Evolutionary conservation across 2,888 invertebrate genomes (phyloP).

Genomic region (Odontothrips loti): DNA sequence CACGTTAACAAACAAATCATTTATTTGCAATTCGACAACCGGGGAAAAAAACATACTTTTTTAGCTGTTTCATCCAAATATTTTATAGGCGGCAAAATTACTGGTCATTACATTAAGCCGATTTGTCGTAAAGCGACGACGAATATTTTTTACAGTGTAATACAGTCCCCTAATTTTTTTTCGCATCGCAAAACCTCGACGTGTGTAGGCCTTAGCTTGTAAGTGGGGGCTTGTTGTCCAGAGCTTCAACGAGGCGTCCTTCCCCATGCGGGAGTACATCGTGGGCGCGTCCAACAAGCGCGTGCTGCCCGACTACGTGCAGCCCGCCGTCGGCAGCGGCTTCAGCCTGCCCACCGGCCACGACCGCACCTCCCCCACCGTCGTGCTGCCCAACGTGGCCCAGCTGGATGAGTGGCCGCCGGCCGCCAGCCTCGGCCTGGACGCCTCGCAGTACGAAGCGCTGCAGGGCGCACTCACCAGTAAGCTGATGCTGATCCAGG

Average conservation of each 20-base stretch:
- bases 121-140: too few species aligned
- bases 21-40: too few species aligned
- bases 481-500: conserved; percentile 17
- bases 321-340: neutral
- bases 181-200: too few species aligned
- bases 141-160: too few species aligned
- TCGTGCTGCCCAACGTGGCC: neutral
- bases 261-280: neutral
- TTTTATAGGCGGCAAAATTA: too few species aligned
- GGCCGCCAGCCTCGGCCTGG: conserved; percentile 5
- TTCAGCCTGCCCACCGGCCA: neutral
- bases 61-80: too few species aligned
- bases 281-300: neutral
- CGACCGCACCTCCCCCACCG: neutral
- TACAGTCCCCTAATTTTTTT: too few species aligned
- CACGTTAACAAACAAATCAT: too few species aligned
- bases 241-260: neutral
- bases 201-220: too few species aligned
- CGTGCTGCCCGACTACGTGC: neutral
- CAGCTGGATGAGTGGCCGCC: neutral
- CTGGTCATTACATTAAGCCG: too few species aligned
- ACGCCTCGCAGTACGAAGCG: neutral
- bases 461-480: conserved; percentile 13
- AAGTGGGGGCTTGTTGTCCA: neutral
- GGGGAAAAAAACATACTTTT: too few species aligned